Evolutionary conservation across 2,797 vertebrate species (phyloP).

Genomic region (Ctenopoma kingsleyae): DNA sequence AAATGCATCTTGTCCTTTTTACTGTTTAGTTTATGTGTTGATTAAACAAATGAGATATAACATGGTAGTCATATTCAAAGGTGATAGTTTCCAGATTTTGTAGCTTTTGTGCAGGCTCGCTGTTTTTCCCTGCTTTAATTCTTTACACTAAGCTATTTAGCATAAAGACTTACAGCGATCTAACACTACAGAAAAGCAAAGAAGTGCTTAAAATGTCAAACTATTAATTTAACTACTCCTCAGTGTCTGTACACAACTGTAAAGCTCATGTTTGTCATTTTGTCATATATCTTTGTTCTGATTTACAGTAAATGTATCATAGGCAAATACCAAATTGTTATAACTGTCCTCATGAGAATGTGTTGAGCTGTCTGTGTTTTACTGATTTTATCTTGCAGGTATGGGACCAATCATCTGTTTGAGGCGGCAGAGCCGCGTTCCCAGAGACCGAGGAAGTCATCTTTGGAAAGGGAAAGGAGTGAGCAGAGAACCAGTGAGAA

Average conservation of each 20-base stretch:
- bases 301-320: not conserved
- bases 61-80: not conserved
- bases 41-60: not conserved
- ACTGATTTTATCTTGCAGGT: conserved; percentile 83
- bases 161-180: too few species aligned
- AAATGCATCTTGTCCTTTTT: not conserved
- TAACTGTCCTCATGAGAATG: not conserved
- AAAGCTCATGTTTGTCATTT: not conserved
- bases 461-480: conserved; percentile 41
- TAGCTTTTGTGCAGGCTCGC: not conserved
- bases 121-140: not conserved
- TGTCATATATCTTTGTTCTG: not conserved
- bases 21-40: not conserved
- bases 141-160: not conserved
- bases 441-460: conserved; percentile 44
- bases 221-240: not conserved
- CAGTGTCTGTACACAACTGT: not conserved
- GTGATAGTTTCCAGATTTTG: not conserved
- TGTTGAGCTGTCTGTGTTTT: conserved; percentile 1
- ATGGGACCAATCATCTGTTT: conserved; percentile 99
- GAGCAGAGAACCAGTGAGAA: conserved; percentile 57
- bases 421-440: conserved; percentile 66
- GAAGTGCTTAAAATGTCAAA: not conserved
- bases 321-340: not conserved
- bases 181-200: too few species aligned